phyloP scores from a whole-genome alignment of 2,113 vertebrate species.

The Geothlypis trichas region DNA sequence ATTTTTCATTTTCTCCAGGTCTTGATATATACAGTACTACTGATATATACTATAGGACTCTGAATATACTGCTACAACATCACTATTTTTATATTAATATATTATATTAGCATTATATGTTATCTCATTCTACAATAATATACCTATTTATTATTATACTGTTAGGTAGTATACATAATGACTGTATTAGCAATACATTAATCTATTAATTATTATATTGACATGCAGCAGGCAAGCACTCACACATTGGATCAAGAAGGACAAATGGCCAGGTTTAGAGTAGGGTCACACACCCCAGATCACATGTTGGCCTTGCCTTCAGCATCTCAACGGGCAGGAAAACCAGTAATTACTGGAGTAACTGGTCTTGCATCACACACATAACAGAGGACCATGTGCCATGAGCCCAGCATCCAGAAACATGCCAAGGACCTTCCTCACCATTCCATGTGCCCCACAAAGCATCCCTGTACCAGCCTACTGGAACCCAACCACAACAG shows the following conservation, averaged over 20 bases:
- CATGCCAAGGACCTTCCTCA: not conserved
- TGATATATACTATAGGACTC: not conserved
- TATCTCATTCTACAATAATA: not conserved
- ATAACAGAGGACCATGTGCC: accelerated
- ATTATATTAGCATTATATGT: not conserved
- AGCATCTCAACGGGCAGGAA: not conserved
- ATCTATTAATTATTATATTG: not conserved
- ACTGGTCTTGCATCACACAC: not conserved
- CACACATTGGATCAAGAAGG: not conserved
- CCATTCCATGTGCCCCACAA: not conserved
- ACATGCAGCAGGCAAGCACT: not conserved
- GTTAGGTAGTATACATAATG: not conserved
- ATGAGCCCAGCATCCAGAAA: not conserved
- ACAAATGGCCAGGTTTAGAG: not conserved
- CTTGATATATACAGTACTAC: not conserved
- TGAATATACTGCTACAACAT: not conserved
- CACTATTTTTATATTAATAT: not conserved
- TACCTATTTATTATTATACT: not conserved
- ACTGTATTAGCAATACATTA: not conserved
- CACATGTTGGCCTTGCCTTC: not conserved
- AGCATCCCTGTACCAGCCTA: accelerated
- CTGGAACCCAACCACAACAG: not conserved
- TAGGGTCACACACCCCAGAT: not conserved
- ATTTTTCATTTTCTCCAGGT: not conserved
- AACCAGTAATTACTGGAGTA: not conserved